These are phyloP conservation scores for Etia nguti DNA, from an alignment of 2,113 vertebrate genomes.

Conservation along the genomic window DNA sequence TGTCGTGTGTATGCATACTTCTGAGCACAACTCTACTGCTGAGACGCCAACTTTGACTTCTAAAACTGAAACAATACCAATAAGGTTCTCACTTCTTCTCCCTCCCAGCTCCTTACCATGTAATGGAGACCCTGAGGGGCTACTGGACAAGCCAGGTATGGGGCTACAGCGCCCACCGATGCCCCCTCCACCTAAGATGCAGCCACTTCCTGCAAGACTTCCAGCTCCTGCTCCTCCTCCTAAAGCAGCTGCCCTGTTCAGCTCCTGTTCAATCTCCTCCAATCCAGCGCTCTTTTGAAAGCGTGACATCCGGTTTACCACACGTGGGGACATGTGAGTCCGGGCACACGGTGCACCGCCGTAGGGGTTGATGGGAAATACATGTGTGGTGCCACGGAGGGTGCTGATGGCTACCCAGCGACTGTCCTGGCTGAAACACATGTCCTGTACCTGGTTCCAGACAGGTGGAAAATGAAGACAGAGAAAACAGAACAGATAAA, in stretches of 20 bases:
- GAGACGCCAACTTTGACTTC: background rate
- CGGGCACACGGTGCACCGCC: conserved; percentile 91
- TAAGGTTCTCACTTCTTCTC: background rate
- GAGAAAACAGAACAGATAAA: background rate
- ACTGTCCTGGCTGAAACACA: conserved; percentile 97
- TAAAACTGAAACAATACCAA: background rate
- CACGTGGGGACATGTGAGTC: conserved; percentile 93
- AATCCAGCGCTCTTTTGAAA: conserved; percentile 97
- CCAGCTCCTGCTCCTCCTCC: conserved; percentile 40
- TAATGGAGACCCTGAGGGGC: conserved; percentile 91
- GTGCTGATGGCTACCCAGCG: conserved; percentile 98
- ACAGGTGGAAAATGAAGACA: background rate
- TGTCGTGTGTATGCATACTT: accelerated
- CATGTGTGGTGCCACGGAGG: conserved; percentile 91
- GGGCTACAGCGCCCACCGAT: conserved; percentile 85
- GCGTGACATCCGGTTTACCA: conserved; percentile 96
- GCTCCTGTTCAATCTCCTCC: conserved; percentile 96
- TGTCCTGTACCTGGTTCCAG: conserved; percentile 87
- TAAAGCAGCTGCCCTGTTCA: conserved; percentile 78
- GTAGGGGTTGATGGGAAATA: conserved; percentile 94
- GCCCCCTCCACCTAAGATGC: conserved; percentile 56
- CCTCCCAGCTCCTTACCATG: conserved; percentile 78
- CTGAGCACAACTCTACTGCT: background rate
- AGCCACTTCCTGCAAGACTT: conserved; percentile 40
- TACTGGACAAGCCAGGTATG: conserved; percentile 90